Evolutionary conservation across 2,797 vertebrate genomes (phyloP), one percentile per base, ranked within the genome.

Genomic region (Ammospiza maritima): DNA sequence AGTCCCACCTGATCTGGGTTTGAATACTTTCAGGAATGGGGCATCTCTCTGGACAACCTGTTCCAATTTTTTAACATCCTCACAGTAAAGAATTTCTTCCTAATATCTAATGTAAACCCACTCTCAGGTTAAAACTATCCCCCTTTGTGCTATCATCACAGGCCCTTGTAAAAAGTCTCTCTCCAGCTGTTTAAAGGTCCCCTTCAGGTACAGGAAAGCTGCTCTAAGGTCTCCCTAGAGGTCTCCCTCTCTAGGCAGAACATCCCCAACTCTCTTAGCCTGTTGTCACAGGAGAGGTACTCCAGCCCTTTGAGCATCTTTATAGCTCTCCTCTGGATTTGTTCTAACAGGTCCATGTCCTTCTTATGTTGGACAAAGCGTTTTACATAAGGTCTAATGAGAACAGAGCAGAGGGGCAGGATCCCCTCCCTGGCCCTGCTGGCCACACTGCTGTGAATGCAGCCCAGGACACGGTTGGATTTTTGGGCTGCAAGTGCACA

Each of bases 381-480:
- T 36, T 71, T 67, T 61, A 45, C 13, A 29, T 11, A n/a, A 2
- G 10, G 29, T 38, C 20, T 77, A 45, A 34, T 6, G 5, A 71
- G 38, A 83, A 32, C 8, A 45, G 36, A 48, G 18, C 5, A 61
- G 56, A 83, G 17, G 20, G 10, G 8, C 20, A 89, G 23, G 26
- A 76, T n/a, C 14, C 13, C 17, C 23, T 50, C 38, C 32, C 20
- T 45, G 17, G 19, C 10, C 10, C 16, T 32, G 48, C 21, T 36
- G 27, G 13, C 16, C 44, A 64, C 0, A 0, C 16, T 38, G 44
- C n/a, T 76, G 70, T 64, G 29, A 50, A 58, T 40, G n/a, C 20
- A 64, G 44, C 44, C 12, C 44, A 45, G 51, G 29, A 76, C 38
- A 64, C 0, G 0, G 25, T 0, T 65, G 38, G 21, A 71, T 45